Evolutionary conservation across 2,113 vertebrate species (phyloP).

Genomic region (Ivindomyrus marchei): DNA sequence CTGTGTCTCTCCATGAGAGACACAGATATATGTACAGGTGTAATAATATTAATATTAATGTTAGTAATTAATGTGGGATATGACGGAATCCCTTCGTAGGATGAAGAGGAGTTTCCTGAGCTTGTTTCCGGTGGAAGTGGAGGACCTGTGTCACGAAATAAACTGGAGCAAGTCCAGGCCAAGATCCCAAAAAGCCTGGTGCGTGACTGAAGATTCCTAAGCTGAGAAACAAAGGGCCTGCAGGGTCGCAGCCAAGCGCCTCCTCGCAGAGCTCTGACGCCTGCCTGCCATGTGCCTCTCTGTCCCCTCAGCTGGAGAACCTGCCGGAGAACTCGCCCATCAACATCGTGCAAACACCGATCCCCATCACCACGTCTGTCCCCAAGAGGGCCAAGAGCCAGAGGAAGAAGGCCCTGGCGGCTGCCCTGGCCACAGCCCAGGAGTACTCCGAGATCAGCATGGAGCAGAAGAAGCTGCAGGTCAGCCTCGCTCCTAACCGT

Average conservation of each 20-base stretch:
- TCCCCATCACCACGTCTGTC: constrained; percentile 94
- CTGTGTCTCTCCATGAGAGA: not conserved
- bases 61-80: not conserved
- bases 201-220: constrained; percentile 22
- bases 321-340: constrained; percentile 95
- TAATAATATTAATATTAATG: not conserved
- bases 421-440: constrained; percentile 90
- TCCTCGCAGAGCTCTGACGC: not conserved
- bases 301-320: constrained; percentile 74
- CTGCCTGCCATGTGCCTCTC: constrained; percentile 14
- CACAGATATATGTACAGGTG: not conserved
- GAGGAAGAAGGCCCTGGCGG: constrained; percentile 95
- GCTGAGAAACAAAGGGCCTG: not conserved
- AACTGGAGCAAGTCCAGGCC: constrained; percentile 72
- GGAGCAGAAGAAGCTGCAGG: constrained; percentile 96
- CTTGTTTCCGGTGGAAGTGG: constrained; percentile 69
- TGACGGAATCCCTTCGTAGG: constrained; percentile 42
- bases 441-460: constrained; percentile 98
- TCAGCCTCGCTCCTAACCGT: constrained; percentile 34
- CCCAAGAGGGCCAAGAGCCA: constrained; percentile 97
- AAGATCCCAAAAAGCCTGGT: constrained; percentile 85
- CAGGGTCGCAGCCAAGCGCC: not conserved
- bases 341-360: constrained; percentile 95
- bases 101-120: constrained; percentile 89
- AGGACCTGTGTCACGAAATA: constrained; percentile 58